Conservation (phyloP, 2,888 invertebrate genomes). For the Lamellibrachia columna region DNA sequence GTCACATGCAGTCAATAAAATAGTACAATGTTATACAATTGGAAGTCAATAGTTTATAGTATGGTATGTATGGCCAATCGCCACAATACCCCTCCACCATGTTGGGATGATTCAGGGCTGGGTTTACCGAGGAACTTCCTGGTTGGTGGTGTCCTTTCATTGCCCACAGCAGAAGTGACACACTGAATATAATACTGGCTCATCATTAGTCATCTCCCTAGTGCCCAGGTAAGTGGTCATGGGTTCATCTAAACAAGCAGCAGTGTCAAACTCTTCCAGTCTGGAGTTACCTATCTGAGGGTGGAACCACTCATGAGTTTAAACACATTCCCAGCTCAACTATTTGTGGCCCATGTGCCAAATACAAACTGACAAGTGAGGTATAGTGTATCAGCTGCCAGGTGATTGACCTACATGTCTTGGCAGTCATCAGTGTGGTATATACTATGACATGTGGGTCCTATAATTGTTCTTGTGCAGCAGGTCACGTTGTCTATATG, state of each 20-base stretch:
- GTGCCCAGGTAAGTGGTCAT: not conserved
- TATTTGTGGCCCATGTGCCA: not conserved
- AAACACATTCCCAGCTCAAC: not conserved
- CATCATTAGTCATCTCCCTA: not conserved
- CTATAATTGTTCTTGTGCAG: not conserved
- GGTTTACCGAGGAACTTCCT: not conserved
- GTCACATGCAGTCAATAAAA: not conserved
- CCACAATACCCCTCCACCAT: not conserved
- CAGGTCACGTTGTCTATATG: too few species aligned
- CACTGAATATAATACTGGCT: not conserved
- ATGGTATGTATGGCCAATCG: not conserved
- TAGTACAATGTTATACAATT: not conserved
- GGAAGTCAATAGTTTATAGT: not conserved
- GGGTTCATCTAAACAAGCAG: not conserved
- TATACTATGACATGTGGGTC: not conserved
- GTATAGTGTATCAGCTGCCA: not conserved
- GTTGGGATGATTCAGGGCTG: not conserved
- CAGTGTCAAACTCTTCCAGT: not conserved
- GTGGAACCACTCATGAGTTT: not conserved
- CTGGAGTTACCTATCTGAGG: not conserved
- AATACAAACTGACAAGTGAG: not conserved
- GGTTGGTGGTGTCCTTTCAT: not conserved
- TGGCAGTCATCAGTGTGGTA: not conserved
- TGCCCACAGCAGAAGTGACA: not conserved
- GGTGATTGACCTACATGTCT: not conserved